phyloP scores from a whole-genome alignment of 2,797 vertebrate species.

The Tachyglossus aculeatus region DNA sequence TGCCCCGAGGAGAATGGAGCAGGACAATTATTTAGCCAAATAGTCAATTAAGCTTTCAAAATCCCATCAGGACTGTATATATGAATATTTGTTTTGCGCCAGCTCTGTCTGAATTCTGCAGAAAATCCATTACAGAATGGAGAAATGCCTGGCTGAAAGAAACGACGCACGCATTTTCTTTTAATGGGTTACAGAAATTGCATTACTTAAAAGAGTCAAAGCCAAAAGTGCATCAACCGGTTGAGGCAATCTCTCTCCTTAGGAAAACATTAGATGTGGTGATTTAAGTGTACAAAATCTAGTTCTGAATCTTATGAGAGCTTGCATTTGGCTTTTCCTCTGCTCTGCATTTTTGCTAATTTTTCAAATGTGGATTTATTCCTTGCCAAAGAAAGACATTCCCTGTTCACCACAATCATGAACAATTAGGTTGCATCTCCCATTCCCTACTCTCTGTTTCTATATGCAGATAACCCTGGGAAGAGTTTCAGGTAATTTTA shows the following conservation, averaged over 20 bases:
- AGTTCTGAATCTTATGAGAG: not conserved
- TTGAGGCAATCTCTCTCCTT: not conserved
- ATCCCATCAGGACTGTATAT: not conserved
- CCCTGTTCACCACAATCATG: not conserved
- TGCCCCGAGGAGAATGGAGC: not conserved
- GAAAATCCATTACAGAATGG: not conserved
- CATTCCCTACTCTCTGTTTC: not conserved
- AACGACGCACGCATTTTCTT: not conserved
- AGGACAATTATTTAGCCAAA: not conserved
- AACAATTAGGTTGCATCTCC: not conserved
- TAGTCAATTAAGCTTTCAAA: not conserved
- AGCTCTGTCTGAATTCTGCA: not conserved
- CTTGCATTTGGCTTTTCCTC: conserved; percentile 24
- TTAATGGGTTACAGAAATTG: conserved; percentile 1
- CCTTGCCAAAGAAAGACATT: not conserved
- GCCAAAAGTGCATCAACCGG: not conserved
- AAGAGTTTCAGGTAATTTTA: no score
- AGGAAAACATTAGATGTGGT: not conserved
- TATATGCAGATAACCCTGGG: no score
- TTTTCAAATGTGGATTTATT: conserved; percentile 20
- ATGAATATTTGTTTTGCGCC: not conserved
- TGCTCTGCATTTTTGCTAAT: conserved; percentile 13
- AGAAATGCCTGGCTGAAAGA: not conserved
- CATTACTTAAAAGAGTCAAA: not conserved
- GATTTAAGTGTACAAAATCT: not conserved